A percentile compares a stretch with the other conserved stretches of the same genome.
These are phyloP conservation scores for Sigmodon hispidus DNA, from an alignment of 2,113 vertebrate genomes.

Conservation along the genomic window DNA sequence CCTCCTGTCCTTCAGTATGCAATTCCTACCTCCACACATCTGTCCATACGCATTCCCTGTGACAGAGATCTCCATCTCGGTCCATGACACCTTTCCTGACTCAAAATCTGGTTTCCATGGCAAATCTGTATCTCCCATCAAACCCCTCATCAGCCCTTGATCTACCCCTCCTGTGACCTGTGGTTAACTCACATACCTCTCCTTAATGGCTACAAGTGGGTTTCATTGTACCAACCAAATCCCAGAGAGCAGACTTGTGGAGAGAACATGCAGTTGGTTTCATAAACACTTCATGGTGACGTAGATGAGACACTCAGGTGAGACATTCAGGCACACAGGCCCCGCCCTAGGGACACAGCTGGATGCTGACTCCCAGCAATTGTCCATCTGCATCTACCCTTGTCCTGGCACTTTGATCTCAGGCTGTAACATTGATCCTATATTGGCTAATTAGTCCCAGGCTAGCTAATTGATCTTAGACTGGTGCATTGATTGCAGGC, in stretches of 20 bases:
- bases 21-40: not conserved
- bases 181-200: not conserved
- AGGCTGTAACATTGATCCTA: not conserved
- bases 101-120: not conserved
- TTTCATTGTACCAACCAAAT: not conserved
- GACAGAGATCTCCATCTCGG: not conserved
- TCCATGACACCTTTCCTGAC: not conserved
- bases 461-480: not conserved
- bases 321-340: not conserved
- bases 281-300: not conserved
- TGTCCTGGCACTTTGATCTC: not conserved
- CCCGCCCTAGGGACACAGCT: not conserved
- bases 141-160: not conserved
- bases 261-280: not conserved
- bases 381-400: not conserved
- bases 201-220: not conserved
- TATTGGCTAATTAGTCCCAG: not conserved
- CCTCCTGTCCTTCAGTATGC: not conserved
- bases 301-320: not conserved
- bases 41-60: not conserved
- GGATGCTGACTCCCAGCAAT: not conserved
- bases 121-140: not conserved
- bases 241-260: not conserved
- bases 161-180: not conserved
- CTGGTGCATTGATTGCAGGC: not conserved